Conservation (phyloP, 2,113 vertebrate genomes). For the Nyctibius bracteatus region DNA sequence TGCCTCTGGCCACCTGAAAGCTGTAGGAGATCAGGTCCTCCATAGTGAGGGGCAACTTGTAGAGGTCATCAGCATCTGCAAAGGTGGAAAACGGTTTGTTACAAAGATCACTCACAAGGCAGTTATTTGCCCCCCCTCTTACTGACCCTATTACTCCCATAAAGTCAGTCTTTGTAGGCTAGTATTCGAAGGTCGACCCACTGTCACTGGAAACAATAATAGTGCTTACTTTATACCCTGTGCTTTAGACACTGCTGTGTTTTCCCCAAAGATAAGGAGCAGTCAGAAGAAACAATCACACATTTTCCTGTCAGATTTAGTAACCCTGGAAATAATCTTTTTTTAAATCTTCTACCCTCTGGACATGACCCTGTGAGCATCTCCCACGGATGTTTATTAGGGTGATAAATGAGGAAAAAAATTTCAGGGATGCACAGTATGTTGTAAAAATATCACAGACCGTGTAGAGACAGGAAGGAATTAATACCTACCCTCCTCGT, state of each 20-base stretch:
- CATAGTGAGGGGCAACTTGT: slow-evolving; percentile 80
- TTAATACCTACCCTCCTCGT: slow-evolving; percentile 79
- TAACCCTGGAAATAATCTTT: slow-evolving; percentile 76
- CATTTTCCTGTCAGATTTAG: slow-evolving; percentile 72
- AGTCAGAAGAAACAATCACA: slow-evolving; percentile 57
- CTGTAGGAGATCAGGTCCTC: slow-evolving; percentile 95
- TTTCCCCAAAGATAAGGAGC: slow-evolving; percentile 60
- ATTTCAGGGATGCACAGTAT: slow-evolving; percentile 71
- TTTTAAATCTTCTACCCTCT: slow-evolving; percentile 73
- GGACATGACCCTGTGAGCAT: slow-evolving; percentile 61
- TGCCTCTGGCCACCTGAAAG: slow-evolving; percentile 94
- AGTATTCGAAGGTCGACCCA: slow-evolving; percentile 45
- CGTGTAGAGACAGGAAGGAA: slow-evolving; percentile 72
- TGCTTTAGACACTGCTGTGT: slow-evolving; percentile 8
- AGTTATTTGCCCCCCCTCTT: background rate
- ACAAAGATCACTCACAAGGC: background rate
- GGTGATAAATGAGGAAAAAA: slow-evolving; percentile 77
- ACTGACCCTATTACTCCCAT: background rate
- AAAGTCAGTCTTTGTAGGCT: slow-evolving; percentile 27
- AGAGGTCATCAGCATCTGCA: slow-evolving; percentile 65
- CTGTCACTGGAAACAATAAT: slow-evolving; percentile 39
- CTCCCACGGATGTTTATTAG: slow-evolving; percentile 81
- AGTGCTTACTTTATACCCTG: background rate
- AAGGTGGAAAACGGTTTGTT: background rate
- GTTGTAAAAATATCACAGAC: slow-evolving; percentile 73